These are phyloP conservation scores for Micrastur ruficollis DNA, from an alignment of 2,797 vertebrate genomes.

Conservation along the genomic window DNA sequence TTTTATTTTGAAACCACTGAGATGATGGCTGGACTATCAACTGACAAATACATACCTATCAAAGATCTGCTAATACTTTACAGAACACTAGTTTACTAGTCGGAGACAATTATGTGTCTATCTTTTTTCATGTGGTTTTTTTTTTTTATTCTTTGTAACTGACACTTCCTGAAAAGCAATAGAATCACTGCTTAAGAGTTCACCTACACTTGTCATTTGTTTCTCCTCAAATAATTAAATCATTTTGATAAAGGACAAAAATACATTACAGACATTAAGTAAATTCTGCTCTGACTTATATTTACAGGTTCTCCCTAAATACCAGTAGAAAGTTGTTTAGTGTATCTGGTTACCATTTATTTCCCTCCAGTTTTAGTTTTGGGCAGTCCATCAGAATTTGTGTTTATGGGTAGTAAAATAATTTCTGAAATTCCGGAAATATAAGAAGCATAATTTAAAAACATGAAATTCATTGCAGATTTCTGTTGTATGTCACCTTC, in stretches of 20 bases:
- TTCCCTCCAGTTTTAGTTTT: background rate
- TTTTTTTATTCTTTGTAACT: background rate
- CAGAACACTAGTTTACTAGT: background rate
- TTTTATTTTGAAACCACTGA: background rate
- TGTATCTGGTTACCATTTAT: background rate
- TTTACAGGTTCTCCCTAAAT: background rate
- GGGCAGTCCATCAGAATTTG: background rate
- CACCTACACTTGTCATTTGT: background rate
- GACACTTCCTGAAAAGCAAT: background rate
- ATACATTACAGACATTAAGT: background rate
- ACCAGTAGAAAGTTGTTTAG: background rate
- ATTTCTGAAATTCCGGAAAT: background rate
- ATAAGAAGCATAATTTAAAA: background rate
- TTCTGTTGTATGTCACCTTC: background rate
- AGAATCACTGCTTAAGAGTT: background rate
- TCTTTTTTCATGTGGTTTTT: rapidly evolving
- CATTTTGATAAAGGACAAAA: background rate
- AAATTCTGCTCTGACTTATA: background rate
- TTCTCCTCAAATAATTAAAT: background rate
- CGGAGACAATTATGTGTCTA: background rate
- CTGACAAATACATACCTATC: background rate
- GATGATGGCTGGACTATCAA: background rate
- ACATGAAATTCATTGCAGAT: background rate
- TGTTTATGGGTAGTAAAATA: background rate
- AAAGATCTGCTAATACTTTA: background rate